Conservation (phyloP, 2,797 vertebrate genomes). For the Rachycentron canadum region DNA sequence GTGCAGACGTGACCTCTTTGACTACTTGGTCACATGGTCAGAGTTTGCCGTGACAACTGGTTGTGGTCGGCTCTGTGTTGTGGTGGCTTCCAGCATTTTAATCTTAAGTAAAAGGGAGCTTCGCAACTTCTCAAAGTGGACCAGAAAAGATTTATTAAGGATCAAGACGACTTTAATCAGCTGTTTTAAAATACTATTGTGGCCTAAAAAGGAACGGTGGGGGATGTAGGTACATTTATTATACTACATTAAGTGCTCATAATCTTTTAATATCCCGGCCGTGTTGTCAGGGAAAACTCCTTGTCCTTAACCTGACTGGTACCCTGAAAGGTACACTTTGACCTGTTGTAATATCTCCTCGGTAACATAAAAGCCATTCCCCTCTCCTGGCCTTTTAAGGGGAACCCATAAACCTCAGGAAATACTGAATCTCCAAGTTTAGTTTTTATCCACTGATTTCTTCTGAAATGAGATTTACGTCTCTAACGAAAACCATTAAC, state of each 20-base stretch:
- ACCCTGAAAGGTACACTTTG: conserved; percentile 82
- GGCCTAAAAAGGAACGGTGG: conserved; percentile 68
- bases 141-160: conserved; percentile 72
- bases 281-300: conserved; percentile 63
- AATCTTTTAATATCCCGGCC: conserved; percentile 68
- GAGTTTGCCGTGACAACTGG: conserved; percentile 63
- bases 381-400: conserved; percentile 85
- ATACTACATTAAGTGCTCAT: conserved; percentile 74
- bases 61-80: conserved; percentile 61
- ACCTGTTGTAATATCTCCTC: conserved; percentile 84
- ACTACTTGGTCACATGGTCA: conserved; percentile 67
- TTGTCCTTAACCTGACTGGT: conserved; percentile 73
- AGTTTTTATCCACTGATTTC: conserved; percentile 81
- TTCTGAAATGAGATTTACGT: conserved; percentile 84
- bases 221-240: conserved; percentile 65
- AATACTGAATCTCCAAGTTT: conserved; percentile 87
- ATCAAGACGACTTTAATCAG: conserved; percentile 70
- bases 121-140: conserved; percentile 86
- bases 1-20: conserved; percentile 73
- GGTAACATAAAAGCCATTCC: conserved; percentile 89
- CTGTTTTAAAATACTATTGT: conserved; percentile 68
- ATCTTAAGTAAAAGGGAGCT: conserved; percentile 78
- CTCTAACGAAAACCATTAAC: conserved; percentile 91
- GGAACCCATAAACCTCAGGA: conserved; percentile 90
- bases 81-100: conserved; percentile 77